phyloP scores from a whole-genome alignment of 2,113 vertebrate genomes.

The Syrmaticus mikado region DNA sequence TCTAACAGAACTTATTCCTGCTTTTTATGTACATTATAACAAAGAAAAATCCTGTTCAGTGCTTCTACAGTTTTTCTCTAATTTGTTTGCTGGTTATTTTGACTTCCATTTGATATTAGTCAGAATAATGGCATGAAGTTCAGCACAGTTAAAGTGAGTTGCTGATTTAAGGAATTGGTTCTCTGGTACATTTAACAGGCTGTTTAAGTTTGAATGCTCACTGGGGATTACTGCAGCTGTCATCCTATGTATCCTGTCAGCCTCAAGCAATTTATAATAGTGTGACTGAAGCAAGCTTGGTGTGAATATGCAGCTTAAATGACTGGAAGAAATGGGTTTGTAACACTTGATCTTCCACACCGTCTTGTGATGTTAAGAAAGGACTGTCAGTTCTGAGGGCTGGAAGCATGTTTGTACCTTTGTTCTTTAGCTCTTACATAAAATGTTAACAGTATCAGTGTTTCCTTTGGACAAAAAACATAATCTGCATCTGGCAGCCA shows the following conservation, averaged over 20 bases:
- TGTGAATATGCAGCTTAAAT: not conserved
- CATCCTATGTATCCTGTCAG: not conserved
- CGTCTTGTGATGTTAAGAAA: not conserved
- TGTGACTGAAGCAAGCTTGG: not conserved
- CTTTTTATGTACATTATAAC: not conserved
- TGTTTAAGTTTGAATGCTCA: not conserved
- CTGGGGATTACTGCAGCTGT: not conserved
- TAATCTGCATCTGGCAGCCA: not conserved
- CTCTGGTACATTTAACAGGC: not conserved
- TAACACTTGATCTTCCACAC: not conserved
- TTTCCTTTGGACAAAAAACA: not conserved
- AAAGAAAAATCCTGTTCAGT: not conserved
- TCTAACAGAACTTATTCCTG: not conserved
- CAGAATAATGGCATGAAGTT: not conserved
- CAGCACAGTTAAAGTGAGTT: not conserved
- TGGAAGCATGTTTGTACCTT: not conserved
- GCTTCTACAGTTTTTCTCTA: not conserved
- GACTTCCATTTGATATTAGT: not conserved
- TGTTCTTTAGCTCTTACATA: not conserved
- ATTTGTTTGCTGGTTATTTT: not conserved
- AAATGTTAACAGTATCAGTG: not conserved
- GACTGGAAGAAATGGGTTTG: not conserved
- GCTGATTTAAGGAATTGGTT: not conserved
- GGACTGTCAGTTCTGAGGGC: not conserved
- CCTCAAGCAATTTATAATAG: not conserved